Conservation (phyloP, 2,888 invertebrate species). For the Harmothoe impar region DNA sequence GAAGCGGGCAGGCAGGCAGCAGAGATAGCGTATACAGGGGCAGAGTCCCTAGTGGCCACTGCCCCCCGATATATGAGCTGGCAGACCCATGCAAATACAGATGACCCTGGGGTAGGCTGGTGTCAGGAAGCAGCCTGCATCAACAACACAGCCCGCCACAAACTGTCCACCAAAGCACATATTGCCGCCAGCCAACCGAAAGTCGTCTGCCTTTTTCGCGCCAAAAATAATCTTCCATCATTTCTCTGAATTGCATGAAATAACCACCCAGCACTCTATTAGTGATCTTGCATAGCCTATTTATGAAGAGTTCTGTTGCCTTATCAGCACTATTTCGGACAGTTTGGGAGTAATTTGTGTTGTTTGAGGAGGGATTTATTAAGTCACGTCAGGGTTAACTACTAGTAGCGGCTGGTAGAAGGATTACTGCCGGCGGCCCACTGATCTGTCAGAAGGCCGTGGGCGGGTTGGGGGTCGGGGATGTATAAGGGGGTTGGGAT, state of each 20-base stretch:
- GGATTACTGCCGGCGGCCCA: not conserved
- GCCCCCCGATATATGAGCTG: not conserved
- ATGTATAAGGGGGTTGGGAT: too few species aligned
- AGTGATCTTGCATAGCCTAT: too few species aligned
- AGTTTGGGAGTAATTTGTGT: too few species aligned
- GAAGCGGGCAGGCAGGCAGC: not conserved
- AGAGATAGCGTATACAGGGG: not conserved
- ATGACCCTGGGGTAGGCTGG: conserved; percentile 19
- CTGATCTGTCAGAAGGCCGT: not conserved
- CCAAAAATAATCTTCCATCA: not conserved
- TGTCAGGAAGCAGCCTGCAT: not conserved
- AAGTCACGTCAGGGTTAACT: too few species aligned
- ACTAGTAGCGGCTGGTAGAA: not conserved
- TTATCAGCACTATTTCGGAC: too few species aligned
- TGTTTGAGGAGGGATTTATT: too few species aligned
- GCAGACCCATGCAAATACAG: conserved; percentile 2
- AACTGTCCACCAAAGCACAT: conserved; percentile 12
- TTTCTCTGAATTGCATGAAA: too few species aligned
- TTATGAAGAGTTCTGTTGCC: too few species aligned
- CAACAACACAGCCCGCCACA: conserved; percentile 22
- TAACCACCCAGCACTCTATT: too few species aligned
- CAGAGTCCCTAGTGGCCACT: not conserved
- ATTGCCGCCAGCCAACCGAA: not conserved
- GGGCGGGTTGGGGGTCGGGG: too few species aligned
- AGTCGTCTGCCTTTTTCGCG: not conserved